Evolutionary conservation across 2,797 vertebrate genomes (phyloP).

Genomic region (Typhlichthys subterraneus): DNA sequence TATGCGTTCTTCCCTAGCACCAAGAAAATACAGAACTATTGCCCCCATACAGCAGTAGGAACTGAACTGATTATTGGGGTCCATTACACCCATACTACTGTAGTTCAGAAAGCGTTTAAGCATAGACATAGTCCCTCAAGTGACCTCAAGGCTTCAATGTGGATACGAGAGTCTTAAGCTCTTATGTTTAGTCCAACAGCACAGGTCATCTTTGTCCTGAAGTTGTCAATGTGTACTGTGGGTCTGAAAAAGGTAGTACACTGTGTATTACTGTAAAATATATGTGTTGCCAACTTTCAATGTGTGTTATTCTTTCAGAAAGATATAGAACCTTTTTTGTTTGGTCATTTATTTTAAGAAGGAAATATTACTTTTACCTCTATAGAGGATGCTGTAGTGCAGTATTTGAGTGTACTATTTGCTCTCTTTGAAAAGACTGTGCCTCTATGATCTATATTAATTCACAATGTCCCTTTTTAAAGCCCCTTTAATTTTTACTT

Average conservation of each 20-base stretch:
- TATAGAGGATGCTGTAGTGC: conserved; percentile 14
- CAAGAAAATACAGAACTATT: too few species aligned
- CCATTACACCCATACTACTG: not conserved
- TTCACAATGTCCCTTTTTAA: conserved; percentile 21
- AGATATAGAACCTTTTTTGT: conserved; percentile 36
- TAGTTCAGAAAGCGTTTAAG: conserved; percentile 3
- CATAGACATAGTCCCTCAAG: not conserved
- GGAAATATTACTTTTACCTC: not conserved
- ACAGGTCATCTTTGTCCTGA: conserved; percentile 17
- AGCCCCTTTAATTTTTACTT: conserved; percentile 5
- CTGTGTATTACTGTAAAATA: conserved; percentile 29
- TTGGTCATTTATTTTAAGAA: conserved; percentile 27
- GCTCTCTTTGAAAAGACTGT: conserved; percentile 37
- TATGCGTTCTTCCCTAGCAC: too few species aligned
- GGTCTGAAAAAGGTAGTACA: conserved; percentile 32
- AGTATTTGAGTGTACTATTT: conserved; percentile 26
- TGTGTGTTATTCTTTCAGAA: conserved; percentile 40
- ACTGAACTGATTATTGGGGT: too few species aligned
- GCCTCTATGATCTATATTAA: conserved; percentile 45
- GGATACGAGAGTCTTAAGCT: conserved; percentile 1
- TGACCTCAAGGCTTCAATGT: not conserved
- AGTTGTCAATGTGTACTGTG: conserved; percentile 30
- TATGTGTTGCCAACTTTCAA: conserved; percentile 33
- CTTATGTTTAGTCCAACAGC: not conserved
- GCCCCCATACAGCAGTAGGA: too few species aligned